Evolutionary conservation across 2,888 invertebrate genomes (phyloP).

Genomic region (Cenopis cana): DNA sequence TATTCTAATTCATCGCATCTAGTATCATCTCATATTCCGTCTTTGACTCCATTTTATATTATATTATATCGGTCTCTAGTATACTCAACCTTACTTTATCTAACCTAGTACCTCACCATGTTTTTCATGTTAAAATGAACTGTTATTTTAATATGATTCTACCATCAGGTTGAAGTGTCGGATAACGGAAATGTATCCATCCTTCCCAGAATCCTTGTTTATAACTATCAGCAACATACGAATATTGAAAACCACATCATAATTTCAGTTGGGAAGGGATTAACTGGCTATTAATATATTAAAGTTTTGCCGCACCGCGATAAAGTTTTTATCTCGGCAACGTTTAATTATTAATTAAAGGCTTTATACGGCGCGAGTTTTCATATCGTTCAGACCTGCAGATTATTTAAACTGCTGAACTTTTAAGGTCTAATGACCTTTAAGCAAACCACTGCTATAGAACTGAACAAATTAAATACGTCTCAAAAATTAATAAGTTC

Average conservation of each 20-base stretch:
- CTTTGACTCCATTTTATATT: no score
- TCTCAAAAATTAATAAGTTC: no score
- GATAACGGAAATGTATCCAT: no score
- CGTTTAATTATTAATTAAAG: constrained; percentile 11
- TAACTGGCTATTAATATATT: not conserved
- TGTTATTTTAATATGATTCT: no score
- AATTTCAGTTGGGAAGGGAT: constrained; percentile 8
- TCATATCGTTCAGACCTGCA: not conserved
- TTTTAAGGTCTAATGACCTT: not conserved
- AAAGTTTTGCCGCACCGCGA: constrained; percentile 17
- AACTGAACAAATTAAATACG: not conserved
- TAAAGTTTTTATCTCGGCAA: constrained; percentile 19
- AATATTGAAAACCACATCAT: constrained; percentile 4
- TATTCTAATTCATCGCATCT: no score
- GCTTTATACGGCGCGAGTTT: not conserved
- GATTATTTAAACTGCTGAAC: not conserved
- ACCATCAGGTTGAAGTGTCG: no score
- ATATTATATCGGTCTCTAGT: no score
- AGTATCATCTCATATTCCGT: no score
- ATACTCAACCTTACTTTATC: no score
- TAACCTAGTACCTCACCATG: no score
- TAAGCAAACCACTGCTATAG: not conserved
- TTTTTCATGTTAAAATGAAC: no score
- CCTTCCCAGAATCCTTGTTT: not conserved
- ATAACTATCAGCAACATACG: constrained; percentile 5